A percentile compares a stretch with the other conserved stretches of the same genome.
Evolutionary conservation across 2,888 invertebrate species (phyloP).

Genomic region (Sphinx pinastri): DNA sequence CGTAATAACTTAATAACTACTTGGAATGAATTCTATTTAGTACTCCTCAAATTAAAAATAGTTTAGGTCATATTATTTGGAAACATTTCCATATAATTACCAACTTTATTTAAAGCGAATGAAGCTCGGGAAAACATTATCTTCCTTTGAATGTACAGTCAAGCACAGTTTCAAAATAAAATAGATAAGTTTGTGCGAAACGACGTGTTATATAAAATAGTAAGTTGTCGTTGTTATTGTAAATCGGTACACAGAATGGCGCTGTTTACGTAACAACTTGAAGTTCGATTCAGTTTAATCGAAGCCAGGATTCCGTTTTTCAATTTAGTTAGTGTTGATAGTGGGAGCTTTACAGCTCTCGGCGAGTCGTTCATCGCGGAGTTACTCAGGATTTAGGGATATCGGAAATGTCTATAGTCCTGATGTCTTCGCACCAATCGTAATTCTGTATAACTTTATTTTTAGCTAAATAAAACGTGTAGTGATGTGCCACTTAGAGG

Average conservation of each 20-base stretch:
- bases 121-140: slow-evolving; percentile 2
- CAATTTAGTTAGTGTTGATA: slow-evolving; percentile 57
- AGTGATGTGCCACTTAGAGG: background rate
- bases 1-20: background rate
- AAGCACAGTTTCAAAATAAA: background rate
- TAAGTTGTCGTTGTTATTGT: background rate
- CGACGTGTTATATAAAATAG: background rate
- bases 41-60: background rate
- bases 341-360: slow-evolving; percentile 54
- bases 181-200: background rate
- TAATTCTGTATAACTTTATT: slow-evolving; percentile 25
- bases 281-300: slow-evolving; percentile 37
- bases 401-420: slow-evolving; percentile 53
- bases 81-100: slow-evolving; percentile 9
- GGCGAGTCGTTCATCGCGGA: slow-evolving; percentile 48
- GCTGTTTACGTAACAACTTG: slow-evolving; percentile 17
- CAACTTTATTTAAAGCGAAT: background rate
- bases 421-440: slow-evolving; percentile 46
- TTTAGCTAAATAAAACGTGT: too few relatives aligned
- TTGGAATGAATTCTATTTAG: background rate
- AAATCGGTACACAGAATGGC: background rate
- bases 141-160: background rate
- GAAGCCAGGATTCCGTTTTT: slow-evolving; percentile 46
- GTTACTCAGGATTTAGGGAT: slow-evolving; percentile 51
- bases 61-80: slow-evolving; percentile 8